phyloP scores from a whole-genome alignment of 1,140 invertebrate species.

The Hypsibius dujardini region DNA sequence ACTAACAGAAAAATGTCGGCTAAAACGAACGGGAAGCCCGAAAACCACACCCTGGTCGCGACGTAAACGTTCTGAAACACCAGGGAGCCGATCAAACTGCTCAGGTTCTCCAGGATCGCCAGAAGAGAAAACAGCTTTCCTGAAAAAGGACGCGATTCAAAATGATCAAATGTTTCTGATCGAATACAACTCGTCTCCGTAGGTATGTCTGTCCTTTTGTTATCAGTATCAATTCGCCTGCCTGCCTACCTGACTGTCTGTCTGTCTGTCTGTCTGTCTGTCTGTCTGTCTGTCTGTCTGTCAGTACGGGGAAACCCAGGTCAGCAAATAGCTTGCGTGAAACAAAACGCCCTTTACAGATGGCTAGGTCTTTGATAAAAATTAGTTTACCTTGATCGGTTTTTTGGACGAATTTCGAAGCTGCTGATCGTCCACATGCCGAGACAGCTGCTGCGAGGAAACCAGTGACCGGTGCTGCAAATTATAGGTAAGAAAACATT shows the following conservation, averaged over 20 bases:
- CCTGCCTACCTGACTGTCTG: too few relatives aligned
- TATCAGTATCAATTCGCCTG: too few relatives aligned
- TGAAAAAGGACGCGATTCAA: background rate
- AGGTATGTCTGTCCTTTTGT: too few relatives aligned
- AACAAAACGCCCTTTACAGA: too few relatives aligned
- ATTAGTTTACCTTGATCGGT: background rate
- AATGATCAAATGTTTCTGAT: background rate
- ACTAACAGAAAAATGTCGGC: background rate
- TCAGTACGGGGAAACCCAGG: too few relatives aligned
- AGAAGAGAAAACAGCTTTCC: background rate
- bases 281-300: too few relatives aligned
- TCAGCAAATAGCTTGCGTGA: too few relatives aligned
- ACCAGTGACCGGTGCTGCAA: background rate
- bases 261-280: too few relatives aligned
- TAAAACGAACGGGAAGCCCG: background rate
- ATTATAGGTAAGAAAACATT: background rate
- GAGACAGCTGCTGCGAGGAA: background rate
- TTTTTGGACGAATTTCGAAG: background rate
- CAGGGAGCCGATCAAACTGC: background rate
- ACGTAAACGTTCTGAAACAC: background rate
- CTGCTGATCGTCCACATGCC: background rate
- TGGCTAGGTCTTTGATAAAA: background rate
- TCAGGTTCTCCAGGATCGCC: slow-evolving; percentile 4
- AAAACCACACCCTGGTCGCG: background rate
- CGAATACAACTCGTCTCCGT: background rate